phyloP scores from a whole-genome alignment of 1,140 invertebrate genomes.

The Tachypleus tridentatus region DNA sequence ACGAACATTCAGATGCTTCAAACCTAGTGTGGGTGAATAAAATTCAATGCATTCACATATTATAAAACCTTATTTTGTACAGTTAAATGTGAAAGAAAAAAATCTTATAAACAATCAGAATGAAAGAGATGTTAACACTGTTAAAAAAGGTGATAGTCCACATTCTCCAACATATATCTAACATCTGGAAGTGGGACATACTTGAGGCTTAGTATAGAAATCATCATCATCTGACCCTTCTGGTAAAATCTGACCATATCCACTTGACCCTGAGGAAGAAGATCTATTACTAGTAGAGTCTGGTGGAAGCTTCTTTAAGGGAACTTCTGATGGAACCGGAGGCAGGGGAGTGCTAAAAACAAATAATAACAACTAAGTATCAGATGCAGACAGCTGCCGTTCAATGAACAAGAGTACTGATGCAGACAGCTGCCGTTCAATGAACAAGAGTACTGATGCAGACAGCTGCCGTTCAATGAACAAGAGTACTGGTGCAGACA shows the following conservation, averaged over 20 bases:
- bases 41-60: no score
- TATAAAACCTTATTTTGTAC: no score
- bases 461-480: background rate
- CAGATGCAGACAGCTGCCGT: background rate
- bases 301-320: conserved; percentile 27
- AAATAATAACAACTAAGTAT: conserved; percentile 7
- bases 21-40: no score
- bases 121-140: no score
- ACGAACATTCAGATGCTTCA: no score
- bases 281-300: conserved; percentile 34
- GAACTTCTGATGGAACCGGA: conserved; percentile 48
- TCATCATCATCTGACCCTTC: conserved; percentile 44
- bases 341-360: conserved; percentile 52
- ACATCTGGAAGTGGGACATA: no score
- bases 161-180: no score
- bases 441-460: background rate
- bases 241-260: conserved; percentile 34
- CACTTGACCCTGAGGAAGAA: conserved; percentile 31
- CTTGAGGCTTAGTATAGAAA: conserved; percentile 47
- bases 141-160: no score
- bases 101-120: no score
- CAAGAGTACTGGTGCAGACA: background rate
- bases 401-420: conserved; percentile 13
- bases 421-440: background rate
- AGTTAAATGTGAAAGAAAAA: no score